These are phyloP conservation scores for Mesorhabditis spiculigera DNA, from an alignment of 2,888 invertebrate species.

Conservation along the genomic window DNA sequence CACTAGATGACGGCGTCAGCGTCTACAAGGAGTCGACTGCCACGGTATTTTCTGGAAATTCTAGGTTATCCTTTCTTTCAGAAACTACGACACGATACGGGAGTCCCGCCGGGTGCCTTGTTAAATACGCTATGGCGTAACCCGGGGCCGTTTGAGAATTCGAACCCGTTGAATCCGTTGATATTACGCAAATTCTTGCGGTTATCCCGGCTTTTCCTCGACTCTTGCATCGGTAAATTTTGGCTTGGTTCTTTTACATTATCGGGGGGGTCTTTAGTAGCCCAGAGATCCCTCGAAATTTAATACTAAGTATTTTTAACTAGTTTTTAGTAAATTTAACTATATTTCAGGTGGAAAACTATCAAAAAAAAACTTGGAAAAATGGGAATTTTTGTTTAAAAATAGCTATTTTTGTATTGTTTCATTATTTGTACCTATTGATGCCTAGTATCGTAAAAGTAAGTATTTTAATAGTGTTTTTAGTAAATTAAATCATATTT, in stretches of 20 bases:
- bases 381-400: neutral
- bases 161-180: slow-evolving; percentile 45
- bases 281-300: too few species aligned
- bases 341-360: too few species aligned
- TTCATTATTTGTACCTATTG: too few species aligned
- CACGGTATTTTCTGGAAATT: neutral
- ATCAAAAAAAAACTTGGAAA: too few species aligned
- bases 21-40: neutral
- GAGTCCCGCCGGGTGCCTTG: slow-evolving; percentile 27
- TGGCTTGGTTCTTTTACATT: neutral
- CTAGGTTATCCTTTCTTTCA: neutral
- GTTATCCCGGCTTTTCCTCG: slow-evolving; percentile 38
- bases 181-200: slow-evolving; percentile 42
- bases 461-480: too few species aligned
- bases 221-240: slow-evolving; percentile 33
- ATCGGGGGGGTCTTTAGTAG: neutral
- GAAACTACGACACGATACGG: slow-evolving; percentile 27
- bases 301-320: neutral
- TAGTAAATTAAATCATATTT: too few species aligned
- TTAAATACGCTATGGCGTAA: slow-evolving; percentile 45
- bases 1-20: neutral
- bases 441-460: too few species aligned
- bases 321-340: neutral
- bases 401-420: too few species aligned
- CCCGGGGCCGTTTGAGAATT: slow-evolving; percentile 49